phyloP scores from a whole-genome alignment of 2,113 vertebrate species.

The Willisornis vidua region DNA sequence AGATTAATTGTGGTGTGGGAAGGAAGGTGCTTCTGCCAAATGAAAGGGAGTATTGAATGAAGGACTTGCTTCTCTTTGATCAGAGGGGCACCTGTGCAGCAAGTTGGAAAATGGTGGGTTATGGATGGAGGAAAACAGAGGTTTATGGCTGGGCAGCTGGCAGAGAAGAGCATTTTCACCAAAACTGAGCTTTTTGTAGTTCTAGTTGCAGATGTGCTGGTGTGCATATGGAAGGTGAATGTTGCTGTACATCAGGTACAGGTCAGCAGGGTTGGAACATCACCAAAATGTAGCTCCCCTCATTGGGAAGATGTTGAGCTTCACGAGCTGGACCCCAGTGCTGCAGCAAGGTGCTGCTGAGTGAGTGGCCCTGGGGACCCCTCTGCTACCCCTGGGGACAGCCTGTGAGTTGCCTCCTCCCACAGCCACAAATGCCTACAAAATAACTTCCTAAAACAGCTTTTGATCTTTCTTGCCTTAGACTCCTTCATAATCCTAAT shows the following conservation, averaged over 20 bases:
- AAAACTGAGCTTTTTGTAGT: neutral
- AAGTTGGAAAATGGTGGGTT: neutral
- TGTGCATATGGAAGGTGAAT: rapidly evolving
- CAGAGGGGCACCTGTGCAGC: neutral
- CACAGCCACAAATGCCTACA: neutral
- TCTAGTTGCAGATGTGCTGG: neutral
- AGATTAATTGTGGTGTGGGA: neutral
- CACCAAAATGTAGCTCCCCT: neutral
- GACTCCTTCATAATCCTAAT: neutral
- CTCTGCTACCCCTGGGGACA: neutral
- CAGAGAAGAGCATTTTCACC: neutral
- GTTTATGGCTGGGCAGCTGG: neutral
- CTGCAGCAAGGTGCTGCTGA: neutral
- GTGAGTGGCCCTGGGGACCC: neutral
- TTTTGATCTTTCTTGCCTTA: neutral
- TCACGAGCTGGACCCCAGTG: rapidly evolving
- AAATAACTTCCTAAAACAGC: neutral
- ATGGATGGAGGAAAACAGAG: neutral
- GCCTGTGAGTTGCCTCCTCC: neutral
- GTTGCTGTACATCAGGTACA: neutral
- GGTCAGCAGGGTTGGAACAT: neutral
- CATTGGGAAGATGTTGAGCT: neutral
- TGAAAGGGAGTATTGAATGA: neutral
- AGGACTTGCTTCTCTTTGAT: neutral
- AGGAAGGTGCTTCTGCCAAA: neutral